phyloP scores from a whole-genome alignment of 2,888 invertebrate genomes.

The Alviniconcha strummeri region DNA sequence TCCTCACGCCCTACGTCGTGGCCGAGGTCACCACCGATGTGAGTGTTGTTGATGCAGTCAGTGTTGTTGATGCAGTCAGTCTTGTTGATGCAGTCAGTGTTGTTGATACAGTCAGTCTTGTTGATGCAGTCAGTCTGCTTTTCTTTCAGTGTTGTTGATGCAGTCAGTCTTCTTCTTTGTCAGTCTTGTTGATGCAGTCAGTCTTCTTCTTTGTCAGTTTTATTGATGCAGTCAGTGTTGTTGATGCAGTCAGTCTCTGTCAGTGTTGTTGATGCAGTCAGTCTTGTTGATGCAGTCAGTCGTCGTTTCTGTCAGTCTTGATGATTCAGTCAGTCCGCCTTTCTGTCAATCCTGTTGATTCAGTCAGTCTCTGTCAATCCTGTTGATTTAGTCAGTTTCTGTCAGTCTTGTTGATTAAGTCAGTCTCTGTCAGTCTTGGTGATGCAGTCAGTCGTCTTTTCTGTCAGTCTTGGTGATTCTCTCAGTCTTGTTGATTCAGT shows the following conservation, averaged over 20 bases:
- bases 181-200: too few relatives aligned
- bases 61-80: neutral
- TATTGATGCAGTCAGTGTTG: too few relatives aligned
- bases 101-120: too few relatives aligned
- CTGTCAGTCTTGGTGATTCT: neutral
- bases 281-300: neutral
- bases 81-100: too few relatives aligned
- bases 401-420: neutral
- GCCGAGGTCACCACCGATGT: conserved; percentile 47
- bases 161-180: too few relatives aligned
- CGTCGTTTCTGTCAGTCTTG: neutral
- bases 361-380: neutral
- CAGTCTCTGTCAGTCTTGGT: too few relatives aligned
- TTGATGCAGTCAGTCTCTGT: neutral
- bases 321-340: neutral
- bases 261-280: neutral
- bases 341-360: neutral
- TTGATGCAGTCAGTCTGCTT: too few relatives aligned
- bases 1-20: conserved; percentile 48
- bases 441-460: neutral
- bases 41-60: conserved; percentile 10
- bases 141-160: too few relatives aligned
- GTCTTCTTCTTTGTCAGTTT: too few relatives aligned
- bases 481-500: neutral
- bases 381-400: neutral